Percentiles rank a stretch among this genome's conserved stretches.
phyloP scores from a whole-genome alignment of 1,140 invertebrate genomes.

The Drosophila repletoides region DNA sequence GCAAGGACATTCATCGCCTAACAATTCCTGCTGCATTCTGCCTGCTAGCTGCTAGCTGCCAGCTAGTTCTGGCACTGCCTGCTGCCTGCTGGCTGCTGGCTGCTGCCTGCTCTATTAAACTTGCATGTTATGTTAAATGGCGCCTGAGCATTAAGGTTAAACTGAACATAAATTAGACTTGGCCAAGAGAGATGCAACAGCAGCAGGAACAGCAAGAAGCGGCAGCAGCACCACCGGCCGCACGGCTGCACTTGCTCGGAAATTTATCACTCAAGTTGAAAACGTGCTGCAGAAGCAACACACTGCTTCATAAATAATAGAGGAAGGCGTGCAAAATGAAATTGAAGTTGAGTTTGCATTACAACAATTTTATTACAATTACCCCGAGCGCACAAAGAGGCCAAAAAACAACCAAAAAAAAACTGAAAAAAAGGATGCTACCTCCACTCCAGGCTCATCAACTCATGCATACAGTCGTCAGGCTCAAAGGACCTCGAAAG shows the following conservation, averaged over 20 bases:
- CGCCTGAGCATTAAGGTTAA: slow-evolving; percentile 76
- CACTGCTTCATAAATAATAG: slow-evolving; percentile 61
- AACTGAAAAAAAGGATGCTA: neutral
- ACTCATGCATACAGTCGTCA: slow-evolving; percentile 1
- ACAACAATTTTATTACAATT: slow-evolving; percentile 54
- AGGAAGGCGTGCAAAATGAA: slow-evolving; percentile 55
- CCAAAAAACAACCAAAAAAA: neutral
- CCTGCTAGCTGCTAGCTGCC: too few relatives aligned
- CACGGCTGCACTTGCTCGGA: slow-evolving; percentile 34
- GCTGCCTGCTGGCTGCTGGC: slow-evolving; percentile 27
- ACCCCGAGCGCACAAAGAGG: slow-evolving; percentile 8
- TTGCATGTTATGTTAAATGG: slow-evolving; percentile 73
- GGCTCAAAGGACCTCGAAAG: slow-evolving; percentile 3
- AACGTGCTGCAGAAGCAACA: slow-evolving; percentile 40
- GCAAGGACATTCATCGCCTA: slow-evolving; percentile 2
- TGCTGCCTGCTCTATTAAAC: slow-evolving; percentile 62
- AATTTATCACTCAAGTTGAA: slow-evolving; percentile 60
- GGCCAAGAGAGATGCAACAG: neutral
- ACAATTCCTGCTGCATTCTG: too few relatives aligned
- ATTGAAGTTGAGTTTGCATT: slow-evolving; percentile 53
- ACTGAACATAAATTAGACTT: slow-evolving; percentile 69
- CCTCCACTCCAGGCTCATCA: slow-evolving; percentile 9
- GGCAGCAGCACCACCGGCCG: slow-evolving; percentile 16
- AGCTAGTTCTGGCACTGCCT: too few relatives aligned
- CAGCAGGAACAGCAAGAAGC: slow-evolving; percentile 11